Conservation (phyloP, 2,113 vertebrate species). For the Recurvirostra avosetta region DNA sequence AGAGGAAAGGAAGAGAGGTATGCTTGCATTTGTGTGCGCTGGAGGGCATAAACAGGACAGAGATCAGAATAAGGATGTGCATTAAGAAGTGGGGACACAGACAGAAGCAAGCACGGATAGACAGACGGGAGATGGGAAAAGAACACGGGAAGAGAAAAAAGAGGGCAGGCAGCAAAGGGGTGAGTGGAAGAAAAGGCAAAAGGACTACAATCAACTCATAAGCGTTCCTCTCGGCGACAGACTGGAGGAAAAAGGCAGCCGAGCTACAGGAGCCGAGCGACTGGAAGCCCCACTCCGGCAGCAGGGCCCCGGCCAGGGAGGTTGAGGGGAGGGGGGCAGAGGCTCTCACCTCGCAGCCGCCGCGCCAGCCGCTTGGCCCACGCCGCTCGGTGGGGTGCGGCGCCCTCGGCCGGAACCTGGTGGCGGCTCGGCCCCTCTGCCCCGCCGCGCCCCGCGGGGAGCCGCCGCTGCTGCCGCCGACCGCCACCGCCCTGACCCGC, state of each 20-base stretch:
- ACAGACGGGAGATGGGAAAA: background rate
- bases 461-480: constrained; percentile 32
- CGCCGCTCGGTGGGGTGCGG: constrained; percentile 35
- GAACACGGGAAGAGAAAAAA: accelerated
- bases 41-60: too few species aligned
- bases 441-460: constrained; percentile 45
- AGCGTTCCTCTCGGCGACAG: background rate
- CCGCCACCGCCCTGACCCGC: constrained; percentile 32
- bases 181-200: background rate
- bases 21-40: accelerated
- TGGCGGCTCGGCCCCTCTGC: constrained; percentile 39
- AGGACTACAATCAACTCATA: accelerated
- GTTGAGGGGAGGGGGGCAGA: accelerated
- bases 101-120: background rate
- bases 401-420: constrained; percentile 11
- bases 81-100: background rate
- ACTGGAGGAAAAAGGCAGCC: background rate
- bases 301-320: background rate
- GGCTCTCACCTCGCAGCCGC: constrained; percentile 70
- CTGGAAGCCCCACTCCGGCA: background rate
- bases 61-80: accelerated
- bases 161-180: background rate
- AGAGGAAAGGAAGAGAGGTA: background rate
- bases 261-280: background rate
- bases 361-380: constrained; percentile 74